Conservation (phyloP, 2,113 vertebrate genomes). For the Zosterops pallidus region DNA sequence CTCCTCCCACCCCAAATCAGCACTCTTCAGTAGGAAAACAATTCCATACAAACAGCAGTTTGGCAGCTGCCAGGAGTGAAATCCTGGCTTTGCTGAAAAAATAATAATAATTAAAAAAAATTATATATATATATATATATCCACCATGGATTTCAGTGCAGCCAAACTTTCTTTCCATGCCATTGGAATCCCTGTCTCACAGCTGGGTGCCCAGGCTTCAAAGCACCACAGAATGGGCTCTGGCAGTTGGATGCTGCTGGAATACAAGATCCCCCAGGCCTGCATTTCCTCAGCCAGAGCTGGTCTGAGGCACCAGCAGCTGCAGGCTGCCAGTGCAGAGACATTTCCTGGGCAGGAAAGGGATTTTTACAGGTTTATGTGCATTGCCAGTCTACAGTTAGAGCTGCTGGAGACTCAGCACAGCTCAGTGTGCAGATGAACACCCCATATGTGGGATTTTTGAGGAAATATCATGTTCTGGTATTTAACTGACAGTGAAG, state of each 20-base stretch:
- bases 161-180: conserved; percentile 1
- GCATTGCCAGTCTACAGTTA: neutral
- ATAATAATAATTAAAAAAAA: neutral
- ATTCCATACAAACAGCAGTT: conserved; percentile 3
- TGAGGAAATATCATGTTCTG: neutral
- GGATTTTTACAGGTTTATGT: neutral
- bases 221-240: neutral
- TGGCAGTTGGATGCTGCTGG: neutral
- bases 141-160: neutral
- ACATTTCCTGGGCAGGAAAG: neutral
- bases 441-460: neutral
- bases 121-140: neutral
- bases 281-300: neutral
- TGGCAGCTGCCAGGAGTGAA: neutral
- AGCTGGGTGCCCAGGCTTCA: neutral
- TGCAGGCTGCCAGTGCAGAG: neutral
- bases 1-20: neutral
- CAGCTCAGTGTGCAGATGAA: neutral
- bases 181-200: neutral
- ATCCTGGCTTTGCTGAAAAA: neutral
- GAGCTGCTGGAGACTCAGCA: neutral
- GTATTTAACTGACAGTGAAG: neutral
- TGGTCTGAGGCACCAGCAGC: neutral
- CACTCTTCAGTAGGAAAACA: neutral
- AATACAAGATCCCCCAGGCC: neutral